Conservation (phyloP, 2,113 vertebrate genomes). For the Heliornis fulica region DNA sequence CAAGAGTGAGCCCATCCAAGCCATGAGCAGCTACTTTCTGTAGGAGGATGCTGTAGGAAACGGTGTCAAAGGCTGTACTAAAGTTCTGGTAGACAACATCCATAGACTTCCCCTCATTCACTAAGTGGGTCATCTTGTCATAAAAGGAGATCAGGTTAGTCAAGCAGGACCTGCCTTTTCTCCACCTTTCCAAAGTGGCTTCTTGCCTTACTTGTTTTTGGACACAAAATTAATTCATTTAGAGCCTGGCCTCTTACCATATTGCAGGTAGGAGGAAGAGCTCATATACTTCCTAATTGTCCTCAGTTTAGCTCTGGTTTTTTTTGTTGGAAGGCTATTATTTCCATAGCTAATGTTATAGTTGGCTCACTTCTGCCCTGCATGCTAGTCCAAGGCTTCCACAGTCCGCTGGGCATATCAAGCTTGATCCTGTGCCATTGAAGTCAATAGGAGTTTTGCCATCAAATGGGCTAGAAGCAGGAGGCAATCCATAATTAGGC, state of each 20-base stretch:
- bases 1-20: neutral
- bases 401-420: neutral
- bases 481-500: conserved; percentile 26
- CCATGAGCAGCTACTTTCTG: neutral
- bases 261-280: neutral
- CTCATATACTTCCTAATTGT: neutral
- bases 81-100: neutral
- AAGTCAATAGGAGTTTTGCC: neutral
- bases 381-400: neutral
- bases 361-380: neutral
- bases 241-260: neutral
- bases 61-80: neutral
- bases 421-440: neutral
- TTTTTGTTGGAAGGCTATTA: neutral
- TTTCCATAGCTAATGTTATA: neutral
- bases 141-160: neutral
- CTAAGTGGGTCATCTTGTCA: neutral
- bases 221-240: neutral
- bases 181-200: neutral
- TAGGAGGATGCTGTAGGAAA: neutral
- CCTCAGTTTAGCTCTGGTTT: neutral
- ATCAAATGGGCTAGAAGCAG: neutral
- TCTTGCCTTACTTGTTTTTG: neutral
- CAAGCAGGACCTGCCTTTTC: neutral
- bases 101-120: neutral